Conservation (phyloP, 2,797 vertebrate species). For the Hyperoplus immaculatus region DNA sequence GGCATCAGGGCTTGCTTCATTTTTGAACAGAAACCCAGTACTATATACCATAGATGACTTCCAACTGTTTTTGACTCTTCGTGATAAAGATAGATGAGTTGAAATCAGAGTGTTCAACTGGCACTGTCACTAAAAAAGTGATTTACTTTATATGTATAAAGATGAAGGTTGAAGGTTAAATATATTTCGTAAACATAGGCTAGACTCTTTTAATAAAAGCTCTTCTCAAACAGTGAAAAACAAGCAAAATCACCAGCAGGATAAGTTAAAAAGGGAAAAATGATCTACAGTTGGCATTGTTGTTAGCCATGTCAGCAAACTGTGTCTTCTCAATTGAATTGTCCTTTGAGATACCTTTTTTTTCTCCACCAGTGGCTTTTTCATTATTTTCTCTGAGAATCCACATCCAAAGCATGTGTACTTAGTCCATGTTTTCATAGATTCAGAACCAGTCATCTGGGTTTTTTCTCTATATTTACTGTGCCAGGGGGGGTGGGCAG, state of each 20-base stretch:
- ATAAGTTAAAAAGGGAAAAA: conserved; percentile 1
- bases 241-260: conserved; percentile 20
- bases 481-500: conserved; percentile 71
- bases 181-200: conserved; percentile 3
- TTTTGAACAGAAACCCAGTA: conserved; percentile 54
- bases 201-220: neutral
- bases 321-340: conserved; percentile 73
- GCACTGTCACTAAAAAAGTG: conserved; percentile 28
- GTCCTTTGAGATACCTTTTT: conserved; percentile 75
- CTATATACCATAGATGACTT: conserved; percentile 69
- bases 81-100: conserved; percentile 77
- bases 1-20: conserved; percentile 62
- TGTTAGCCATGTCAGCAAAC: conserved; percentile 59
- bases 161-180: conserved; percentile 13
- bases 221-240: conserved; percentile 1
- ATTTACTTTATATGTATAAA: conserved; percentile 40
- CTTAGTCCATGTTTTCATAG: conserved; percentile 82
- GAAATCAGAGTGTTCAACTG: conserved; percentile 55
- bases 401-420: conserved; percentile 83
- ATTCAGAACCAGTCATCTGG: conserved; percentile 82
- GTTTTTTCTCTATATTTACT: conserved; percentile 81
- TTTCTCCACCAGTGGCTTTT: conserved; percentile 79
- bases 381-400: conserved; percentile 83
- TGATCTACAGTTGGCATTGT: conserved; percentile 6
- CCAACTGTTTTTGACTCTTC: conserved; percentile 58